Base-by-base conservation (phyloP, 2,113 vertebrate genomes). In the Electrona antarctica region DNA sequence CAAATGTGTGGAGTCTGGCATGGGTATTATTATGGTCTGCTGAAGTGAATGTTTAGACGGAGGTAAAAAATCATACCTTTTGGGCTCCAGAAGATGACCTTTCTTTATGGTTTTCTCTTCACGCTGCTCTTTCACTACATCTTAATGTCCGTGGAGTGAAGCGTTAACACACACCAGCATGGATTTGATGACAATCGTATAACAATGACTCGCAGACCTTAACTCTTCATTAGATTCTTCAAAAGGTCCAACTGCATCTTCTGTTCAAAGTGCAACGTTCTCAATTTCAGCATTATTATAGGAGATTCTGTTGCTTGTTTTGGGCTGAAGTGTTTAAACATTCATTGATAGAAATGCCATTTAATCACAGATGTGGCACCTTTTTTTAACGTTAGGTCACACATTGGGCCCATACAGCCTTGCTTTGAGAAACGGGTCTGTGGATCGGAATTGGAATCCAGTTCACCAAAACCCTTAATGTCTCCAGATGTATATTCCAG, bases 111-210 rank as follows among this genome's bases (percentile, higher is more conserved):
- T 59, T 60, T 21, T 51, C 50, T 33, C 7, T 50, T 50, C 13
- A 46, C 7, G 5, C 14, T 57, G n/a, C 15, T 55, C 49, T 50
- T 50, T 50, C 11, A 41, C 51, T 4, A 54, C 51, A n/a, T 54
- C 13, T 6, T 13, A 54, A 54, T 54, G 33, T 54, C 51, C 13
- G 14, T 13, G n/a, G 11, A 10, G 7, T 64, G 8, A 47, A 49
- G 62, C n/a, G 33, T 41, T 41, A 46, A 73, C 1, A 1, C 10
- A 62, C 81, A 90, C 82, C 86, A 85, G 85, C 79, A 69, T 66
- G 46, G 79, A 63, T 66, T n/a, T 66, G 67, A 52, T 46, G 73
- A 90, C 86, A 85, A 87, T 81, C 81, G 33, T 41, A 41, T 15
- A 21, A 48, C 3, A 52, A 3, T 14, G 8, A 4, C 13, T 6